Evolutionary conservation across 2,888 invertebrate genomes (phyloP).

Genomic region (Julus scandinavius): DNA sequence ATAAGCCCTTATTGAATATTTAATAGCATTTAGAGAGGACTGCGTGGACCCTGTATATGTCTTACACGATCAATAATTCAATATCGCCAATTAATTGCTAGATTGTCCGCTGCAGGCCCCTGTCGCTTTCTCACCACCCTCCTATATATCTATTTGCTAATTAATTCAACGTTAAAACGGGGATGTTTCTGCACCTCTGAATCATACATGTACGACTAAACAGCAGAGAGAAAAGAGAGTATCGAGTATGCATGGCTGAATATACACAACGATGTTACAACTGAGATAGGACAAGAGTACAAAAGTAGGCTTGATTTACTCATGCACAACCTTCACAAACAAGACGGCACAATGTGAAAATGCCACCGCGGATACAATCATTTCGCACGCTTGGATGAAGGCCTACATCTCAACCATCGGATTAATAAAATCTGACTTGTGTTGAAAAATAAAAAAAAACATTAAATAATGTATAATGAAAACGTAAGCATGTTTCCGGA

Average conservation of each 20-base stretch:
- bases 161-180: slow-evolving; percentile 34
- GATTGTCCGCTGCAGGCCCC: slow-evolving; percentile 5
- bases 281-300: not conserved
- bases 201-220: not conserved
- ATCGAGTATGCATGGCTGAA: slow-evolving; percentile 17
- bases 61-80: not conserved
- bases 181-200: slow-evolving; percentile 35
- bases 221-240: not conserved
- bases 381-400: not conserved
- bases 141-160: slow-evolving; percentile 35
- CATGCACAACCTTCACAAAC: slow-evolving; percentile 2
- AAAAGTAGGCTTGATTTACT: not conserved
- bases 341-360: not conserved
- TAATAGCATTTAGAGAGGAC: not conserved
- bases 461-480: not conserved
- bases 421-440: slow-evolving; percentile 15
- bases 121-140: not conserved
- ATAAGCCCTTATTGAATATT: slow-evolving; percentile 1
- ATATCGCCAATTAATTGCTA: slow-evolving; percentile 11
- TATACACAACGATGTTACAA: not conserved
- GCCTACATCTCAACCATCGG: not conserved
- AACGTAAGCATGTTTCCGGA: slow-evolving; percentile 16
- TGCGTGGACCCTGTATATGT: not conserved
- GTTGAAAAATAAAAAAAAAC: not conserved
- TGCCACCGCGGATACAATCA: not conserved